phyloP scores from a whole-genome alignment of 2,113 vertebrate species.

The Pipa parva region DNA sequence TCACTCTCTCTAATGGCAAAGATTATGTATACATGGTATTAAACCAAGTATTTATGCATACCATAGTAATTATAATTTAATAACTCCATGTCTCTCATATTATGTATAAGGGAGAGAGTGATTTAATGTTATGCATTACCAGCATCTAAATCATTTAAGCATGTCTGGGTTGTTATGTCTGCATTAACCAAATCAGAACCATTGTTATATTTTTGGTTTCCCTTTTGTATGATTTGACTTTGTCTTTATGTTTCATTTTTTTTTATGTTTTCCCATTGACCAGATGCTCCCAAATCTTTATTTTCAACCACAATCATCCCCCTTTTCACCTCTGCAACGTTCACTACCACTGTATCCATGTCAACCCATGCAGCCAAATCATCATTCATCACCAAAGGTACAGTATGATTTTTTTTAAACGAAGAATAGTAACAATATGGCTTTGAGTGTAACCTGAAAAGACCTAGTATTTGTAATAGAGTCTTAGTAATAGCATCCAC shows the following conservation, averaged over 20 bases:
- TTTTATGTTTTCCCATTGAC: slow-evolving; percentile 84
- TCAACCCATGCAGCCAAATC: slow-evolving; percentile 81
- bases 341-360: slow-evolving; percentile 85
- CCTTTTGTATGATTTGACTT: slow-evolving; percentile 77
- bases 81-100: slow-evolving; percentile 30
- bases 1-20: slow-evolving; percentile 57
- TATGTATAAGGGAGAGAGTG: slow-evolving; percentile 57
- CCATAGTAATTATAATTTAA: not conserved
- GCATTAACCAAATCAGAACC: slow-evolving; percentile 66
- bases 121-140: slow-evolving; percentile 65
- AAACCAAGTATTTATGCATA: not conserved
- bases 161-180: slow-evolving; percentile 58
- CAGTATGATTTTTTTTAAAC: slow-evolving; percentile 72
- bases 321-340: slow-evolving; percentile 88
- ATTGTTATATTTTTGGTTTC: slow-evolving; percentile 60
- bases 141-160: slow-evolving; percentile 58
- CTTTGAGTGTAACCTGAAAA: too few relatives aligned
- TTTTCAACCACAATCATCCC: slow-evolving; percentile 91
- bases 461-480: too few relatives aligned
- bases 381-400: slow-evolving; percentile 85
- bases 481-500: too few relatives aligned
- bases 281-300: slow-evolving; percentile 91
- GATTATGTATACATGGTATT: not conserved
- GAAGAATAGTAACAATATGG: too few relatives aligned
- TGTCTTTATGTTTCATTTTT: slow-evolving; percentile 53